Evolutionary conservation across 2,113 vertebrate genomes (phyloP).

Genomic region (Otus sunia): DNA sequence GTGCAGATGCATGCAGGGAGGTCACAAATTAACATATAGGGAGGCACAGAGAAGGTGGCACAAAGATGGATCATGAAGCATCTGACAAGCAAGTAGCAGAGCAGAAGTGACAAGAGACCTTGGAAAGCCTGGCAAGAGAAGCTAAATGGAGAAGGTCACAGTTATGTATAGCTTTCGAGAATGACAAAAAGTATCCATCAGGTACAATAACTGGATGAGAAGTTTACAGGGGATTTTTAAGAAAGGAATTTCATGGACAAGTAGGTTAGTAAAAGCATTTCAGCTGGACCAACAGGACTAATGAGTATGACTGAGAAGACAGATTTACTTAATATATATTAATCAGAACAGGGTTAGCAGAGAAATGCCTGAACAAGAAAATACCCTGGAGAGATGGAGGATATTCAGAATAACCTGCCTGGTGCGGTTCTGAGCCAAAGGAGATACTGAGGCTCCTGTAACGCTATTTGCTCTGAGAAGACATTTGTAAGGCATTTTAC

Average conservation of each 20-base stretch:
- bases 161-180: neutral
- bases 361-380: neutral
- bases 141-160: neutral
- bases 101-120: conserved; percentile 39
- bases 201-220: neutral
- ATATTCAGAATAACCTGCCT: neutral
- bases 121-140: neutral
- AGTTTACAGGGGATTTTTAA: neutral
- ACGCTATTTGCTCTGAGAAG: neutral
- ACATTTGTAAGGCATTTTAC: neutral
- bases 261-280: neutral
- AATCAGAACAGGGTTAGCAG: neutral
- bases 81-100: neutral
- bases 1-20: neutral
- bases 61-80: neutral
- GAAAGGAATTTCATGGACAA: neutral
- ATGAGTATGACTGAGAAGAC: neutral
- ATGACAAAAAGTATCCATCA: conserved; percentile 38
- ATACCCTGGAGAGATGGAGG: neutral
- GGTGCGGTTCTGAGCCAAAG: neutral
- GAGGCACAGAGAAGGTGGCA: neutral
- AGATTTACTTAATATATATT: neutral
- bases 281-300: neutral
- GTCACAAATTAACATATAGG: neutral
- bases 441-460: neutral